These are phyloP conservation scores for Phataginus tetradactyla DNA, from an alignment of 2,797 vertebrate genomes.

Conservation along the genomic window DNA sequence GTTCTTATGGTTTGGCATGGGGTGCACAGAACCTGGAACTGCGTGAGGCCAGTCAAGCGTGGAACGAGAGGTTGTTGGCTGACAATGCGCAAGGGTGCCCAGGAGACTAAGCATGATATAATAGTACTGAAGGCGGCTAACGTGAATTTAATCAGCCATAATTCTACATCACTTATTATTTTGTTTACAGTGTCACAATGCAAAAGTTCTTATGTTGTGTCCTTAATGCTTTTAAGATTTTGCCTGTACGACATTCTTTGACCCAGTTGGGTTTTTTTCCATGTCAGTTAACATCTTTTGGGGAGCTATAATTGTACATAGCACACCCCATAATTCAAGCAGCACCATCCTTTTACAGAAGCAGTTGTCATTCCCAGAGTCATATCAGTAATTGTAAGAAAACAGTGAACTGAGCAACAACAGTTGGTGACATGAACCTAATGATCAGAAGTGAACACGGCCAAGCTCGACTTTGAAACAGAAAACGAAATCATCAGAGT, in stretches of 20 bases:
- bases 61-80: constrained; percentile 82
- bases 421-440: constrained; percentile 61
- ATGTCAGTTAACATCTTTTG: not conserved
- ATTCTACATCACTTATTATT: constrained; percentile 76
- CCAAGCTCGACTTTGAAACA: constrained; percentile 24
- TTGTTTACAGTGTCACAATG: constrained; percentile 67
- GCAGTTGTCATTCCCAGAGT: constrained; percentile 74
- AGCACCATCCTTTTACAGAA: constrained; percentile 63
- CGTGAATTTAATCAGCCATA: constrained; percentile 76
- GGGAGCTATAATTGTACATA: not conserved
- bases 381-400: constrained; percentile 72
- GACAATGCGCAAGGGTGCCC: constrained; percentile 73
- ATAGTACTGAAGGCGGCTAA: constrained; percentile 16
- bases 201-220: constrained; percentile 53
- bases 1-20: not conserved
- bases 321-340: constrained; percentile 40
- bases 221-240: constrained; percentile 61
- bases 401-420: constrained; percentile 73
- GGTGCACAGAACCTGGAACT: constrained; percentile 54
- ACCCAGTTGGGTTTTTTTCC: constrained; percentile 38
- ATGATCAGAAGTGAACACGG: constrained; percentile 63
- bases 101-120: constrained; percentile 68
- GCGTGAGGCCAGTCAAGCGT: constrained; percentile 73
- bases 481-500: constrained; percentile 43
- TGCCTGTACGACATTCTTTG: constrained; percentile 14